Evolutionary conservation across 2,888 invertebrate genomes (phyloP).

Genomic region (Eretmocerus hayati): DNA sequence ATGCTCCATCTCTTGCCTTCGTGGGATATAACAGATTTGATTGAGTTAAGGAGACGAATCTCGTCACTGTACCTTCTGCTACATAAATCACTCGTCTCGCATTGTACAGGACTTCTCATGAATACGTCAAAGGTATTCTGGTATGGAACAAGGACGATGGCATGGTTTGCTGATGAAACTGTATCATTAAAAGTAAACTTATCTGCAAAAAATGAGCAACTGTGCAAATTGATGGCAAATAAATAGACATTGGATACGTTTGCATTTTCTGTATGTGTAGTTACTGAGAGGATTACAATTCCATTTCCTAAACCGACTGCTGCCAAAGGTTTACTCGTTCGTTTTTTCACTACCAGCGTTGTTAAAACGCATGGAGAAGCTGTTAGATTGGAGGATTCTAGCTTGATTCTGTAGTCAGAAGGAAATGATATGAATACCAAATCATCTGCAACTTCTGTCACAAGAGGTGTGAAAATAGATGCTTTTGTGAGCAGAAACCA

Average conservation of each 20-base stretch:
- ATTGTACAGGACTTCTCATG: not conserved
- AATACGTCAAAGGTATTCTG: not conserved
- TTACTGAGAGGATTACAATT: not conserved
- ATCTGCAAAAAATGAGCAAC: not conserved
- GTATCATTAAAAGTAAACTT: not conserved
- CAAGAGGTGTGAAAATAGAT: slow-evolving; percentile 3
- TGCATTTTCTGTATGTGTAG: not conserved
- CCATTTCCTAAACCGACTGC: not conserved
- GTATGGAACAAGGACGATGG: not conserved
- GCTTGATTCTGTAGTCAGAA: slow-evolving; percentile 1
- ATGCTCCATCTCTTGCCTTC: slow-evolving; percentile 8
- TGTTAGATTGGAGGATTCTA: slow-evolving; percentile 6
- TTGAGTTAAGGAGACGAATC: not conserved
- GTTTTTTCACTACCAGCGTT: not conserved
- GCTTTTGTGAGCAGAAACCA: slow-evolving; percentile 6
- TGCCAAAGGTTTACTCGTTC: not conserved
- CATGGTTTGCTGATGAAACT: not conserved
- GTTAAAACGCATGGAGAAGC: slow-evolving; percentile 7
- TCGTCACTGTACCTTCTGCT: not conserved
- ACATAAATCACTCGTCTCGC: not conserved
- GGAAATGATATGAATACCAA: slow-evolving; percentile 13
- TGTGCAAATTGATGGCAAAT: not conserved
- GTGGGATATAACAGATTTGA: not conserved
- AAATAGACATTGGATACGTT: not conserved
- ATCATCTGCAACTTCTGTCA: not conserved